Evolutionary conservation across 2,113 vertebrate species (phyloP).

Genomic region (Clinocottus analis): DNA sequence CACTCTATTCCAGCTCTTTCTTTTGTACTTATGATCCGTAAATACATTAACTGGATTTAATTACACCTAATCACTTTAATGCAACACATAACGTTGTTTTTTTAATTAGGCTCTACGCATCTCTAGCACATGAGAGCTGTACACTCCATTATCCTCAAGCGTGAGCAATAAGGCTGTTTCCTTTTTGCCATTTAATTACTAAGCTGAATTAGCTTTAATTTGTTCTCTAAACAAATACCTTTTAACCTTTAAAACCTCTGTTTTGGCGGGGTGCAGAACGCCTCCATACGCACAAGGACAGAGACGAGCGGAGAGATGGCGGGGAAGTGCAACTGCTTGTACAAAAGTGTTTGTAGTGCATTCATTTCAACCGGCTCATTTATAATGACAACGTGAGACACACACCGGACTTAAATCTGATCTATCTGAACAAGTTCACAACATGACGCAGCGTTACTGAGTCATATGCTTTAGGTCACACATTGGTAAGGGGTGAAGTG

Average conservation of each 20-base stretch:
- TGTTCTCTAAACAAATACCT: conserved; percentile 67
- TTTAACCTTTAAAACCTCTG: conserved; percentile 59
- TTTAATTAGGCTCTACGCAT: conserved; percentile 88
- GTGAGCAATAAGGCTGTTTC: conserved; percentile 85
- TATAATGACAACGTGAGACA: conserved; percentile 54
- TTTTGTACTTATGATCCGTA: conserved; percentile 71
- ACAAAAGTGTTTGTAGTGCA: conserved; percentile 18
- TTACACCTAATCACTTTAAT: conserved; percentile 93
- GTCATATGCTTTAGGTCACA: conserved; percentile 44
- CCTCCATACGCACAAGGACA: conserved; percentile 33
- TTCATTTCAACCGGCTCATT: conserved; percentile 44
- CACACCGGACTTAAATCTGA: background rate
- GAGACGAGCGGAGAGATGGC: background rate
- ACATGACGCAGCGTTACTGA: conserved; percentile 46
- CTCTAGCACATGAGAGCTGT: conserved; percentile 87
- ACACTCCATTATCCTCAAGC: conserved; percentile 91
- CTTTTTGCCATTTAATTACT: conserved; percentile 86
- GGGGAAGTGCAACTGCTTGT: conserved; percentile 30
- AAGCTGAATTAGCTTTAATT: conserved; percentile 75
- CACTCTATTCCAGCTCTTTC: background rate
- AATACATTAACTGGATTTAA: conserved; percentile 92
- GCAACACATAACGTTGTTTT: conserved; percentile 87
- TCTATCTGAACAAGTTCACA: conserved; percentile 15
- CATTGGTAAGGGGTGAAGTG: conserved; percentile 9
- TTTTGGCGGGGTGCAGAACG: background rate